Evolutionary conservation across 2,113 vertebrate genomes (phyloP).

Genomic region (Cepphus grylle): DNA sequence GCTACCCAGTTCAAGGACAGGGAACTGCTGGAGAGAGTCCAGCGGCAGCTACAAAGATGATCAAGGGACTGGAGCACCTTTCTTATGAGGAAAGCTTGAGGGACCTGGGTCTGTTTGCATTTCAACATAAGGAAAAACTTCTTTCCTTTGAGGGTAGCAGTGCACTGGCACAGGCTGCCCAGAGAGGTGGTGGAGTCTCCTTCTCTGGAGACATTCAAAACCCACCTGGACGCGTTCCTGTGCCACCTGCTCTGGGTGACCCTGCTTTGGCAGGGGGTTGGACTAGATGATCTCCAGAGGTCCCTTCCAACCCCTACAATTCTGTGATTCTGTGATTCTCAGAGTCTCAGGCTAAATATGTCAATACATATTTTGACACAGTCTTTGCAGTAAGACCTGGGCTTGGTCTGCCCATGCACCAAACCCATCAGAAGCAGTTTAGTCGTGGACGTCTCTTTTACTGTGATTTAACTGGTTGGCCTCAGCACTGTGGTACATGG

Average conservation of each 20-base stretch:
- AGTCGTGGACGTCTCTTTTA: not conserved
- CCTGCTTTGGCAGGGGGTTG: not conserved
- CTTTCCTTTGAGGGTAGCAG: not conserved
- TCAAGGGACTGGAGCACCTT: not conserved
- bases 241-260: not conserved
- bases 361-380: not conserved
- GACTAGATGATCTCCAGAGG: not conserved
- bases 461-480: not conserved
- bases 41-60: not conserved
- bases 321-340: not conserved
- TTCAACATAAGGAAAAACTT: not conserved
- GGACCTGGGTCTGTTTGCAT: not conserved
- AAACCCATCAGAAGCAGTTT: not conserved
- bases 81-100: not conserved
- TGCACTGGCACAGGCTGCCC: not conserved
- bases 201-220: not conserved
- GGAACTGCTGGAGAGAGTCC: not conserved
- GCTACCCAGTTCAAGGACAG: not conserved
- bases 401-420: not conserved
- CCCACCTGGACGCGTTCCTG: not conserved
- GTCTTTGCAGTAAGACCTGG: not conserved
- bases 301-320: not conserved
- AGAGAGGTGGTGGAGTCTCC: not conserved
- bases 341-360: not conserved
- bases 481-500: fast-evolving